These are phyloP conservation scores for Nixonia krombeini DNA, from an alignment of 1,140 invertebrate species.

Conservation along the genomic window DNA sequence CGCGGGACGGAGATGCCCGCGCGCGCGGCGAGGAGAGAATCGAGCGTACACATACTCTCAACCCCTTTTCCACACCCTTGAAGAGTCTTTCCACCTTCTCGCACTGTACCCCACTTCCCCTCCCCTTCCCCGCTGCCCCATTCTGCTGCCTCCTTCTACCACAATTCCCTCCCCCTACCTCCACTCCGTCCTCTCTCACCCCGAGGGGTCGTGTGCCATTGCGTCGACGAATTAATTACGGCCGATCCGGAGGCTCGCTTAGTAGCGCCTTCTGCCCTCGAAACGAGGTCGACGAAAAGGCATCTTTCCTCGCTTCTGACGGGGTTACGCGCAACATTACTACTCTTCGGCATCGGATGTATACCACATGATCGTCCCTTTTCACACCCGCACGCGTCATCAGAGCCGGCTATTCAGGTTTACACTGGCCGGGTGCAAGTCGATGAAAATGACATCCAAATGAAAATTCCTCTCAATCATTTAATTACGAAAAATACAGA, in stretches of 20 bases:
- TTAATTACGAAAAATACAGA: too few species aligned
- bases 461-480: too few species aligned
- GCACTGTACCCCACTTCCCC: too few species aligned
- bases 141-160: background rate
- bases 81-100: background rate
- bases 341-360: slow-evolving; percentile 12
- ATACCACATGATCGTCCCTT: too few species aligned
- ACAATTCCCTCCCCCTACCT: slow-evolving; percentile 3
- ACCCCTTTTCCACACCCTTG: background rate
- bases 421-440: too few species aligned
- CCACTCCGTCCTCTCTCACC: slow-evolving; percentile 6
- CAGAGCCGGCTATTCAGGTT: too few species aligned
- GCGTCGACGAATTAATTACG: slow-evolving; percentile 60
- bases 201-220: slow-evolving; percentile 13
- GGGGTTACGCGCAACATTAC: slow-evolving; percentile 19
- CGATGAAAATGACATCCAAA: too few species aligned
- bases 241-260: slow-evolving; percentile 40
- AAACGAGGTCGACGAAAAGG: slow-evolving; percentile 50
- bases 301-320: slow-evolving; percentile 19
- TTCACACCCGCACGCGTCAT: too few species aligned
- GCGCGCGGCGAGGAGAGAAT: slow-evolving; percentile 25
- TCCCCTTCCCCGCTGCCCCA: too few species aligned
- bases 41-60: background rate
- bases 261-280: slow-evolving; percentile 29
- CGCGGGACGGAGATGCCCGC: slow-evolving; percentile 51